Base-by-base conservation (phyloP, 1,140 invertebrate genomes). In the Zeugodacus cucurbitae region DNA sequence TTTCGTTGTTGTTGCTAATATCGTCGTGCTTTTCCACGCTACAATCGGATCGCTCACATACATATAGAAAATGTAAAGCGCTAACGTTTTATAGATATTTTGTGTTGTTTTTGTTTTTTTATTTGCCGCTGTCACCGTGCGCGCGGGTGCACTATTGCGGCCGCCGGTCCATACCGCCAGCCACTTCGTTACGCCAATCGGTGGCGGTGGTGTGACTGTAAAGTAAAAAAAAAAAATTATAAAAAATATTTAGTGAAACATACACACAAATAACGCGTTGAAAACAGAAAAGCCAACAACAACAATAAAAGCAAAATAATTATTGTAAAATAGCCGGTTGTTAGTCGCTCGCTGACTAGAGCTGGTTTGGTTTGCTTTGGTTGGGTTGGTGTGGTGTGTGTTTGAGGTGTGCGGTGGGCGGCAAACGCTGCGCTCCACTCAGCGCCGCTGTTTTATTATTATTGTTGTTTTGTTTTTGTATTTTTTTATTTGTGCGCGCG, bases 241-340 rank as follows among this genome's bases (percentile, higher is more conserved):
- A 34, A 67, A 67, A 67, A 3, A 17, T 54, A 54, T 54, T 54
- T 4, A 20, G 48, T 3, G 17, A 29, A 82, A 82, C 41, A 82
- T 48, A 48, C 26, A 82, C 41, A 82, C 41, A 41, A 82, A 48
- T 82, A 41, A 48, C 74, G 41, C 41, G 74, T 82, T 82, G 41
- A 48, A 74, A 74, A 74, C 67, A 41, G 14, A 41, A 74, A 74
- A 37, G 20, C 5, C 29, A 67, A 67, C 64, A 67, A 32, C 74
- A 74, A 74, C 34, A 41, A 44, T 34, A 74, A 74, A 3, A 62
- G 2, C 58, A 62, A 62, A 62, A 62, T n/a, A 62, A 41, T 82
- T 48, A 48, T 82, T 82, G 74, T 82, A 48, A 82, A 82, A 82
- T 82, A 48, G 74, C 74, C 74, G 74, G 74, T 82, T 82, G 74